phyloP scores from a whole-genome alignment of 2,888 invertebrate species.

The Caenorhabditis panamensis region DNA sequence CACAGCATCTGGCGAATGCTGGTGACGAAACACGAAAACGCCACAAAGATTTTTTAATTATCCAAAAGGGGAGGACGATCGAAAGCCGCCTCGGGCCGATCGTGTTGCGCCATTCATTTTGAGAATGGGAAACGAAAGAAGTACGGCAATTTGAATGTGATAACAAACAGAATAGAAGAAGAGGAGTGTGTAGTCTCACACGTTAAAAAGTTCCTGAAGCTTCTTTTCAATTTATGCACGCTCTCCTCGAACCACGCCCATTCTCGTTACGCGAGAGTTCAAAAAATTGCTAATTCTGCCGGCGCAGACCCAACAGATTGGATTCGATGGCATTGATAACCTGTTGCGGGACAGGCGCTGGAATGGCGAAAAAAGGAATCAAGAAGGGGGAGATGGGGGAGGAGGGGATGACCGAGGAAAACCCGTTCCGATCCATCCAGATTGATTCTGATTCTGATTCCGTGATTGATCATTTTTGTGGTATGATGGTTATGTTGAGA shows the following conservation, averaged over 20 bases:
- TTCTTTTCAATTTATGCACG: conserved; percentile 13
- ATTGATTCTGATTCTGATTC: conserved; percentile 46
- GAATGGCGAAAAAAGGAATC: conserved; percentile 30
- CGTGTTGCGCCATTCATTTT: conserved; percentile 53
- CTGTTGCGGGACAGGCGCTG: conserved; percentile 33
- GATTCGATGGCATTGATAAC: conserved; percentile 52
- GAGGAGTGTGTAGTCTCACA: not conserved
- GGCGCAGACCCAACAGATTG: conserved; percentile 8
- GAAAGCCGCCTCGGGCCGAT: conserved; percentile 28
- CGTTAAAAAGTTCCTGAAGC: not conserved
- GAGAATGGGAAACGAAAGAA: conserved; percentile 12
- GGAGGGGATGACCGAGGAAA: conserved; percentile 8
- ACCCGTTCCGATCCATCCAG: conserved; percentile 51
- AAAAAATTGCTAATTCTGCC: conserved; percentile 39
- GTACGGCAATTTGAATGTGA: conserved; percentile 1
- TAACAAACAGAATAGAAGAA: not conserved
- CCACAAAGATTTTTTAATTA: conserved; percentile 33
- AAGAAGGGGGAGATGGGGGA: not conserved
- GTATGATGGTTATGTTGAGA: conserved; percentile 46
- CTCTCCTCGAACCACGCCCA: conserved; percentile 12
- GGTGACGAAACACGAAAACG: conserved; percentile 46
- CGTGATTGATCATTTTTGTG: conserved; percentile 57
- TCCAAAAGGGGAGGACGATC: conserved; percentile 33
- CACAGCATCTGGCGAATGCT: not conserved
- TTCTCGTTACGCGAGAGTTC: conserved; percentile 11